phyloP scores from a whole-genome alignment of 2,797 vertebrate species.

The Gambusia yucatana region DNA sequence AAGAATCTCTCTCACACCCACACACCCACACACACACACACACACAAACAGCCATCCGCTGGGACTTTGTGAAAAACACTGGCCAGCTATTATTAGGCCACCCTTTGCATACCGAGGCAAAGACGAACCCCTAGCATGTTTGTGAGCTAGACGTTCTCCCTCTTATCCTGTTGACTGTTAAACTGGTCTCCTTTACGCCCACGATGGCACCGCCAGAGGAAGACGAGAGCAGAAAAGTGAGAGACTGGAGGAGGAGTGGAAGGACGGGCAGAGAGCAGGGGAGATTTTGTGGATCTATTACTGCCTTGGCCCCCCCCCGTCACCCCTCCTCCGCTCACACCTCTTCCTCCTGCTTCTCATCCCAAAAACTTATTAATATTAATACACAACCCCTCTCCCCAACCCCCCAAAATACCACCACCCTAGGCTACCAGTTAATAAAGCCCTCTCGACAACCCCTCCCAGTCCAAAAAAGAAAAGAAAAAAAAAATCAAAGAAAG shows the following conservation, averaged over 20 bases:
- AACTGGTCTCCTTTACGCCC: conserved; percentile 40
- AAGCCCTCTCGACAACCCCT: conserved; percentile 76
- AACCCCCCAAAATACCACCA: conserved; percentile 58
- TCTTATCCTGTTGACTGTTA: conserved; percentile 69
- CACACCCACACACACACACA: conserved; percentile 3
- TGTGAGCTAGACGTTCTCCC: conserved; percentile 44
- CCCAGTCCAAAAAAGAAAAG: conserved; percentile 33
- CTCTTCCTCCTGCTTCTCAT: conserved; percentile 49
- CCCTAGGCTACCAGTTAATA: conserved; percentile 83
- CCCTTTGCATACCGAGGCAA: conserved; percentile 77
- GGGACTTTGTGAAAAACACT: conserved; percentile 79
- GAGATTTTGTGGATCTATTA: conserved; percentile 70
- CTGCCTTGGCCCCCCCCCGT: conserved; percentile 47
- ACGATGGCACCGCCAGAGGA: conserved; percentile 7
- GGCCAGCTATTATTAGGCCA: conserved; percentile 77
- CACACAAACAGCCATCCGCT: conserved; percentile 40
- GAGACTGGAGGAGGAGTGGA: not conserved
- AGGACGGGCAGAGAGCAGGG: conserved; percentile 22
- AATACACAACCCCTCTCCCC: conserved; percentile 60
- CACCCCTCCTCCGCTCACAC: conserved; percentile 14
- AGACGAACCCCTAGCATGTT: conserved; percentile 48
- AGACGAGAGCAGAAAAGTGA: conserved; percentile 17
- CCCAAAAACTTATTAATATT: conserved; percentile 75
- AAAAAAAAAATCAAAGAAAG: conserved; percentile 49
- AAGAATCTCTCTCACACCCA: conserved; percentile 43